Conservation (phyloP, 2,888 invertebrate species). For the Spodoptera exigua region DNA sequence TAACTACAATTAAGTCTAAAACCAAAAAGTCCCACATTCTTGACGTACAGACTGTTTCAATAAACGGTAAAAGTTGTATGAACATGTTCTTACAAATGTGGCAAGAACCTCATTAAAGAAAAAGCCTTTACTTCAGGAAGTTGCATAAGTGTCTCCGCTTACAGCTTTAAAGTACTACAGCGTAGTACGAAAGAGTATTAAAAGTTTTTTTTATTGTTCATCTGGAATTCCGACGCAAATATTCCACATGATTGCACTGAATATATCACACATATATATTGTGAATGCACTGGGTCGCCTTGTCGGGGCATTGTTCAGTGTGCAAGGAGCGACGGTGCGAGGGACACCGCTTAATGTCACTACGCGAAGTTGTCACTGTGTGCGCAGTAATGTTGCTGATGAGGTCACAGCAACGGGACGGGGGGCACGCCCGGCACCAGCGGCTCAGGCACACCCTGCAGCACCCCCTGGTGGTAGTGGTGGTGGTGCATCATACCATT, state of each 20-base stretch:
- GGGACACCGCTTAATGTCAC: conserved; percentile 49
- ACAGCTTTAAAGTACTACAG: conserved; percentile 61
- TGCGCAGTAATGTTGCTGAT: conserved; percentile 73
- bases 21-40: conserved; percentile 56
- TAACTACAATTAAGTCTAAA: conserved; percentile 64
- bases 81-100: conserved; percentile 14
- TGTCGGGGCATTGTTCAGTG: conserved; percentile 38
- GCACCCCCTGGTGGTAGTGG: conserved; percentile 86
- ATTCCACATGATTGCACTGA: conserved; percentile 79
- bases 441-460: conserved; percentile 87
- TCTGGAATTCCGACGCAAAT: conserved; percentile 56
- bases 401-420: conserved; percentile 88
- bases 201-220: conserved; percentile 49
- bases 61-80: conserved; percentile 47
- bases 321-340: conserved; percentile 45
- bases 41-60: conserved; percentile 61
- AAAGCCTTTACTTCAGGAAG: conserved; percentile 62
- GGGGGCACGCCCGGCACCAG: conserved; percentile 83
- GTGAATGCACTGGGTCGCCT: conserved; percentile 53
- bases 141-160: conserved; percentile 62
- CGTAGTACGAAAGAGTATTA: conserved; percentile 69
- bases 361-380: conserved; percentile 71
- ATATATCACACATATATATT: conserved; percentile 77
- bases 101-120: conserved; percentile 57
- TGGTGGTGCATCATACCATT: conserved; percentile 88